Conservation (phyloP, 1,140 invertebrate species). For the Trigoniulus corallinus region DNA sequence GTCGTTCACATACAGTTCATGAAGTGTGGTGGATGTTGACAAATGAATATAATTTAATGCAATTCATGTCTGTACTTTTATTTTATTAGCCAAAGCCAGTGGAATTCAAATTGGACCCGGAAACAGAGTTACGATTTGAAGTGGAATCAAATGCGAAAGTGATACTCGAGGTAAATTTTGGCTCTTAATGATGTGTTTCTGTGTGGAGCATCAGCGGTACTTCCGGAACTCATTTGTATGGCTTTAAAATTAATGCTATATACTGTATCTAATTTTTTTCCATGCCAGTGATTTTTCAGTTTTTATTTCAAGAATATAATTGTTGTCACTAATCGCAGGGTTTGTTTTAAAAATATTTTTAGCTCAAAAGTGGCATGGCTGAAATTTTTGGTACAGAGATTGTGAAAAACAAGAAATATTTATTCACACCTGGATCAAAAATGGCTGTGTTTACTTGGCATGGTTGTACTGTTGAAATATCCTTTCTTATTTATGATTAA, state of each 20-base stretch:
- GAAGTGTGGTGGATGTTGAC: too few relatives aligned
- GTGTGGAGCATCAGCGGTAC: too few relatives aligned
- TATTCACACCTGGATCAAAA: conserved; percentile 77
- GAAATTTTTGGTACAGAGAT: conserved; percentile 96
- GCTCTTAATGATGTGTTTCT: too few relatives aligned
- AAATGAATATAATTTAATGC: too few relatives aligned
- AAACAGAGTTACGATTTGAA: conserved; percentile 83
- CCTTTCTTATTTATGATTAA: conserved; percentile 11
- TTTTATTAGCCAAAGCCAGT: background rate
- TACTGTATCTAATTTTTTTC: background rate
- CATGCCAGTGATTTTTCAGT: background rate
- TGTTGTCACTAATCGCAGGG: background rate
- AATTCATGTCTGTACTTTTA: too few relatives aligned
- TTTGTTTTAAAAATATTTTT: conserved; percentile 18
- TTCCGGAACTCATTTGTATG: background rate
- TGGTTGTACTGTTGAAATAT: conserved; percentile 61
- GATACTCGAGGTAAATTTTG: conserved; percentile 45
- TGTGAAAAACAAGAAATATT: conserved; percentile 81
- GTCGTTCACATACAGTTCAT: too few relatives aligned
- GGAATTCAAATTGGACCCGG: conserved; percentile 72
- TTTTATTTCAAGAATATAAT: background rate
- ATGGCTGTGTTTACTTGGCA: conserved; percentile 94
- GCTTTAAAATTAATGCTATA: background rate
- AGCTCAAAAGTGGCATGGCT: conserved; percentile 71
- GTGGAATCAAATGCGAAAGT: conserved; percentile 75